Evolutionary conservation across 2,888 invertebrate species (phyloP), one percentile per base, ranked within the genome.

Genomic region (Agonopterix arenella): DNA sequence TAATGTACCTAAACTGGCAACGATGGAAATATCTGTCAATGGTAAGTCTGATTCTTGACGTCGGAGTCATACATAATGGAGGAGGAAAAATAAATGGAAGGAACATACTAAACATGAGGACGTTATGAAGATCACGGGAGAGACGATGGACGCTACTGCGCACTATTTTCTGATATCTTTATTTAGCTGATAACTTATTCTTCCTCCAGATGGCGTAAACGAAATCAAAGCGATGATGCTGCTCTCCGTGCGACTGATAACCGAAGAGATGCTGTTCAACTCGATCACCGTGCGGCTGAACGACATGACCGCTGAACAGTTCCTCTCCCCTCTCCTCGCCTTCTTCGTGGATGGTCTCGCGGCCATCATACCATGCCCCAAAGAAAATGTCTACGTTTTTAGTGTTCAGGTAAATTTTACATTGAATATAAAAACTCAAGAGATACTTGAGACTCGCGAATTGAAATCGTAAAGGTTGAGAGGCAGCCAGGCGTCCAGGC

Each of bases 221-320:
- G 97, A 97, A 79, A 95, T 96, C 0, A 96, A 96, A 77, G 97
- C 98, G 0, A 93, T 96, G 62, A 98, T 98, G 95, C 95, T 95
- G 53, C 90, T 98, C 0, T 93, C 94, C 0, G 98, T 98, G 0
- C 91, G 97, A 1, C 90, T 98, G 36, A 96, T 99, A 52, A 98
- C 98, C 0, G 96, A 97, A 70, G 95, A 97, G 61, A 98, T 98
- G 97, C 86, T 98, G 1, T 93, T 94, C 70, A 97, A 97, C 79
- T 97, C 98, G 0, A 97, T 98, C 42, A 98, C 98, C 0, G 95
- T 99, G 0, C 92, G 98, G 2, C 84, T 98, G 11, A 95, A 96
- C 72, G 96, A 97, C 66, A 97, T 98, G 96, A 97, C 97, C 0
- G 95, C 96, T 46, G 95, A 97, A 62, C 95, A 95, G 3, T 98